These are phyloP conservation scores for Enteromius radiatus DNA, from an alignment of 2,797 vertebrate genomes.

Conservation along the genomic window DNA sequence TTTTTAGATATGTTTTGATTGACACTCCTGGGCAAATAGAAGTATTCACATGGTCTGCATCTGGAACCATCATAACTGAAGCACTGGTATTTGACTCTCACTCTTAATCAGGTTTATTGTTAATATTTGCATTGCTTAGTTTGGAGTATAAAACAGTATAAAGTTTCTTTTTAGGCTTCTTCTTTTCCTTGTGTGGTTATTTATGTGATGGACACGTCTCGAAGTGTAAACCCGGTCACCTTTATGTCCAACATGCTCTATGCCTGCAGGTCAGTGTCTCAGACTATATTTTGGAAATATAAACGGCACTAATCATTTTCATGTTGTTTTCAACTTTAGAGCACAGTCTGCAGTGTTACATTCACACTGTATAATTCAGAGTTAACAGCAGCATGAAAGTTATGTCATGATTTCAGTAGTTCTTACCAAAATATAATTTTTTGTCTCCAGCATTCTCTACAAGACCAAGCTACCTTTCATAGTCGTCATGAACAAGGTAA, in stretches of 20 bases:
- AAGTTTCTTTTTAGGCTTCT: constrained; percentile 82
- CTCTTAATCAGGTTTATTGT: background rate
- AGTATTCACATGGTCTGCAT: constrained; percentile 98
- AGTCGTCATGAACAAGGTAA: constrained; percentile 96
- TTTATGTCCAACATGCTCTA: constrained; percentile 99
- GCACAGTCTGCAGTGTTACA: background rate
- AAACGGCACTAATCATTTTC: background rate
- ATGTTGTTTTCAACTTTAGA: background rate
- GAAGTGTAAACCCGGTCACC: constrained; percentile 92
- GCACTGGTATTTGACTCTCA: constrained; percentile 81
- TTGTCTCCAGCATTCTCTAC: constrained; percentile 88
- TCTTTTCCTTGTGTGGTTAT: constrained; percentile 92
- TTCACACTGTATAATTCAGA: background rate
- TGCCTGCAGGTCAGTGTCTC: constrained; percentile 88
- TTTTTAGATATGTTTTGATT: constrained; percentile 88
- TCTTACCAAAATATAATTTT: background rate
- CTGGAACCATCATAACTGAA: constrained; percentile 96
- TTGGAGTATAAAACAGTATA: background rate
- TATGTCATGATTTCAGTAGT: constrained; percentile 2
- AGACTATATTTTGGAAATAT: background rate
- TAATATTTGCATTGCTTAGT: background rate
- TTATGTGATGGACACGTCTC: constrained; percentile 96
- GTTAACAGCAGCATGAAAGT: background rate
- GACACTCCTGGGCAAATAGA: constrained; percentile 98
- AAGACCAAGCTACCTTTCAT: constrained; percentile 98